Evolutionary conservation across 92 coral and sea anemone genomes (phyloP), one percentile per base, ranked within the genome.

Genomic region (Diadumene lineata): DNA sequence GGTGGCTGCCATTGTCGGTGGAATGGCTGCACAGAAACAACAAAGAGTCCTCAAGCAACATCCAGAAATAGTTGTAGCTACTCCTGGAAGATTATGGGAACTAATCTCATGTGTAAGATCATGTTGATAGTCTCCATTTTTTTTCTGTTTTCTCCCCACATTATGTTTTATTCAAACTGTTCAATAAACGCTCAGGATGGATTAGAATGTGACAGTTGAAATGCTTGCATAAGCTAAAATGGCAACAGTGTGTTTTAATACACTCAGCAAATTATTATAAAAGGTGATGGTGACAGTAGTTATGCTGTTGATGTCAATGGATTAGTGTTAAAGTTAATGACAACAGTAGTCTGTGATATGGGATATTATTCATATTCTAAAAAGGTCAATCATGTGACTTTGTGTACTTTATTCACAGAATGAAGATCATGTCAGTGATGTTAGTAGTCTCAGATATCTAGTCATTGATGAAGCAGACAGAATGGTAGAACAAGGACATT

Each of bases 401-500:
- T 11, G 18, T 60, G 1, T 64, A 0, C 16, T 21, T 51, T 24
- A 1, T 38, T 76, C 53, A 32, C 62, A 94, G 98, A 90, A 89
- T 57, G 91, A 92, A 34, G 86, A 81, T 11, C 98, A 94, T 61
- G 91, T 94, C 27, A 69, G 82, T 66, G 77, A 79, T 34, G 16
- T 92, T 50, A 74, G 74, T 53, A 80, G 76, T 31, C 82, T 94
- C 21, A 81, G 87, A 24, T 94, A 82, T 66, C 79, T 94, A 70
- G 98, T 94, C 21, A 88, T 94, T 78, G 98, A 94, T 51, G 98
- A 94, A 60, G 97, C 98, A 11, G 98, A 94, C 72, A 88, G 98
- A 43, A 94, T 94, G 98, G 87, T 94, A 34, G 94, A 94, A 69
- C 94, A 94, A 70, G 98, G 98, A 0, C 98, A 94, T 75, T 94